Evolutionary conservation across 2,113 vertebrate species (phyloP).

Genomic region (Charina bottae): DNA sequence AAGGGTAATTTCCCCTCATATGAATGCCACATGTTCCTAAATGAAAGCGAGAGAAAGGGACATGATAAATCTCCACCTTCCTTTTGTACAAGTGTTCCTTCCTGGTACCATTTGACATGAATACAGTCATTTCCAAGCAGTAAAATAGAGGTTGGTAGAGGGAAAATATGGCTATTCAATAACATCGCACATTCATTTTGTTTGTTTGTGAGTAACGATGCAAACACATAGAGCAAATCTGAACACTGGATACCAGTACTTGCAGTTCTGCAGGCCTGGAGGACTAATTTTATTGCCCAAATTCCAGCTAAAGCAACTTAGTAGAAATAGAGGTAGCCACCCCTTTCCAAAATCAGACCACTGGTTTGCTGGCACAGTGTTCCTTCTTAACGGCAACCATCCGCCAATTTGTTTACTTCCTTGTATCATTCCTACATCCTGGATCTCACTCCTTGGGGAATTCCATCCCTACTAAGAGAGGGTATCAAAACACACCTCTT

Average conservation of each 20-base stretch:
- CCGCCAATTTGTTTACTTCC: not conserved
- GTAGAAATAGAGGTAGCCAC: not conserved
- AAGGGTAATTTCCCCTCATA: not conserved
- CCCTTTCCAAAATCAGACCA: not conserved
- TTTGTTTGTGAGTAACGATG: not conserved
- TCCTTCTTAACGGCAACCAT: not conserved
- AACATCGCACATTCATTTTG: not conserved
- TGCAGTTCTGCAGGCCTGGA: not conserved
- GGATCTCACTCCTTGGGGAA: not conserved
- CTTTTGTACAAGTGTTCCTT: not conserved
- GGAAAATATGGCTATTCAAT: slow-evolving; percentile 6
- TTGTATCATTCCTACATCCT: not conserved
- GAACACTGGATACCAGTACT: not conserved
- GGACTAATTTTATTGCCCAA: not conserved
- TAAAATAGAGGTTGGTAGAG: not conserved
- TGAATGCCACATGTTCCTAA: slow-evolving; percentile 25
- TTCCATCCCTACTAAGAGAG: not conserved
- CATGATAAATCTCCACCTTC: not conserved
- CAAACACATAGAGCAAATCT: not conserved
- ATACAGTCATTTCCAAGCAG: slow-evolving; percentile 2
- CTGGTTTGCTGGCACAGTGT: not conserved
- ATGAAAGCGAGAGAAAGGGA: slow-evolving; percentile 13
- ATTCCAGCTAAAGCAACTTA: not conserved
- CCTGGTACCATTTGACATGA: slow-evolving; percentile 7
- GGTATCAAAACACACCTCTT: not conserved